Evolutionary conservation across 2,113 vertebrate species (phyloP), one percentile per base, ranked within the genome.

Genomic region (Elephantulus edwardii): DNA sequence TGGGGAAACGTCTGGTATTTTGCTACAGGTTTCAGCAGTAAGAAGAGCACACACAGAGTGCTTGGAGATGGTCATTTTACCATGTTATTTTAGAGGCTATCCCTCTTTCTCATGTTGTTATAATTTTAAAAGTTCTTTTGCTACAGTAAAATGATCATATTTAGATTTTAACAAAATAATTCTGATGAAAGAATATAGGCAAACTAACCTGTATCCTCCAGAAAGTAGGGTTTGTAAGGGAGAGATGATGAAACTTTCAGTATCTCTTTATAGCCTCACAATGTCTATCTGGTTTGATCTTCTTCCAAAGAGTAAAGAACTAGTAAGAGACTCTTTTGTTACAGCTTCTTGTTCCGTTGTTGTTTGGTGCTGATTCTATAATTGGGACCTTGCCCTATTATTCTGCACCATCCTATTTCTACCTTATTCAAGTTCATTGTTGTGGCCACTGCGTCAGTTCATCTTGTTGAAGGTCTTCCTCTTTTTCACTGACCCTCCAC

Each of bases 61-160:
- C 35, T 35, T 1, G 12, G 3, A 50, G 58, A 56, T 3, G 3
- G 50, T 28, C 35, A 26, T 38, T 26, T 84, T 54, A 30, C 54
- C 44, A 17, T 6, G 33, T 2, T 10, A 19, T n/a, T 44, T 0
- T 0, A 80, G 20, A 44, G 28, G n/a, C n/a, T 14, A 38, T 0
- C 11, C 10, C 54, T 78, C 54, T 66, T 24, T 40, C 74, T 24
- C 56, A 62, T 74, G 78, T 11, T 81, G 42, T 6, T 50, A 1
- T 76, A n/a, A 66, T 66, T 83, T 77, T 70, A 60, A 77, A 77
- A 74, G 88, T 35, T 42, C 56, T 68, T 66, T 9, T 48, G 56
- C 48, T 3, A 35, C 28, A 19, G 11, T 52, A 62, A 35, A 86
- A 72, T 17, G 60, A 8, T 74, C 72, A 46, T 40, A 19, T 42